Evolutionary conservation across 2,113 vertebrate species (phyloP).

Genomic region (Perognathus longimembris): DNA sequence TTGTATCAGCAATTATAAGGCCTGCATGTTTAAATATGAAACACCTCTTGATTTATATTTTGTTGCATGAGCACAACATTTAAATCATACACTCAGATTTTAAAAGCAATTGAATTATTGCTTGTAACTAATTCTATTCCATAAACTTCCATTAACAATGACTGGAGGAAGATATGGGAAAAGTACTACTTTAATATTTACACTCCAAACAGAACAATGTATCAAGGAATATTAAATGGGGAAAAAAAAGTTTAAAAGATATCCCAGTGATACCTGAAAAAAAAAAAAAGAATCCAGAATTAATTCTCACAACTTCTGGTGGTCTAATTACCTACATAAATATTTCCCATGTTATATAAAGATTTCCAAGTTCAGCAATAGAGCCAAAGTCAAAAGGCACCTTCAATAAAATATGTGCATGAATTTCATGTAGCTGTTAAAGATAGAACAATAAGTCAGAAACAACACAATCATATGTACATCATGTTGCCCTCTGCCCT

Average conservation of each 20-base stretch:
- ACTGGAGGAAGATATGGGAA: background rate
- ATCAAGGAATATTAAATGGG: background rate
- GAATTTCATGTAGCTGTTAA: background rate
- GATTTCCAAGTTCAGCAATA: background rate
- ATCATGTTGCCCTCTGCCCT: background rate
- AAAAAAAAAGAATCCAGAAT: background rate
- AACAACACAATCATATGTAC: background rate
- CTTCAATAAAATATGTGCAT: background rate
- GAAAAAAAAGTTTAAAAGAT: constrained; percentile 11
- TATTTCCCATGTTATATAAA: background rate
- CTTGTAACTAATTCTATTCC: background rate
- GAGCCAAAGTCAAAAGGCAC: background rate
- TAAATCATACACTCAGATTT: background rate
- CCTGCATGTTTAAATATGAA: background rate
- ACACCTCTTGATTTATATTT: constrained; percentile 22
- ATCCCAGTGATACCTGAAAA: background rate
- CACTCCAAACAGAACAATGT: background rate
- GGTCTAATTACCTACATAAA: background rate
- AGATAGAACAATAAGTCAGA: background rate
- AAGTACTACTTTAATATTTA: background rate
- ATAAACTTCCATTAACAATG: background rate
- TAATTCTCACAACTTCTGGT: background rate
- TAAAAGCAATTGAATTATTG: background rate
- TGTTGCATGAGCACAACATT: background rate
- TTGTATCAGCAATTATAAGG: background rate